Base-by-base conservation (phyloP, 2,888 invertebrate genomes). In the Aplocera efformata region DNA sequence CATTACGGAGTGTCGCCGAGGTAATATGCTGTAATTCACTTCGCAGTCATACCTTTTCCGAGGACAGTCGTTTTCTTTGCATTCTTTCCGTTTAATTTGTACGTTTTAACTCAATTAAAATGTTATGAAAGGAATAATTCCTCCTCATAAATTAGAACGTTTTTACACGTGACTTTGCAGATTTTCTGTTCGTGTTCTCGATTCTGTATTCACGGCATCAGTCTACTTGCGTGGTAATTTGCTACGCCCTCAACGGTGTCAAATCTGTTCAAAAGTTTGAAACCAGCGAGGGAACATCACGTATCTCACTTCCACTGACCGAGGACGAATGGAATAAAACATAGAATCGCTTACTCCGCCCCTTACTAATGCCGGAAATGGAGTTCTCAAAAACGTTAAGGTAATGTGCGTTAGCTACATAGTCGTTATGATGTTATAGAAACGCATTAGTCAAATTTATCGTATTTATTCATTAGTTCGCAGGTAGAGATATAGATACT, bases 311-410 rank as follows among this genome's bases (percentile, higher is more conserved):
- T 70, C 53, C 61, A 47, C 54, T 58, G 51, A 40, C 59, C 53
- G 70, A 68, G 74, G 75, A 67, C 67, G 69, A 73, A 77, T 71
- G 57, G 58, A 64, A 69, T 72, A 71, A 75, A 78, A 72, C 60
- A 56, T 48, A 53, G 50, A 58, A 62, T 62, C 56, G 60, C 55
- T 56, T 42, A 44, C 53, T 50, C 43, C 45, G 51, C 55, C 56
- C n/a, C n/a, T n/a, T n/a, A n/a, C n/a, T n/a, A n/a, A n/a, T n/a
- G n/a, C n/a, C n/a, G n/a, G n/a, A n/a, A n/a, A n/a, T n/a, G n/a
- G n/a, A n/a, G n/a, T n/a, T n/a, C n/a, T n/a, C n/a, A n/a, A n/a
- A n/a, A n/a, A n/a, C n/a, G n/a, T n/a, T n/a, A n/a, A n/a, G n/a
- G n/a, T n/a, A n/a, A n/a, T n/a, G n/a, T n/a, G n/a, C n/a, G n/a